These are phyloP conservation scores for Murina feae DNA, from an alignment of 2,113 vertebrate genomes.

Conservation along the genomic window DNA sequence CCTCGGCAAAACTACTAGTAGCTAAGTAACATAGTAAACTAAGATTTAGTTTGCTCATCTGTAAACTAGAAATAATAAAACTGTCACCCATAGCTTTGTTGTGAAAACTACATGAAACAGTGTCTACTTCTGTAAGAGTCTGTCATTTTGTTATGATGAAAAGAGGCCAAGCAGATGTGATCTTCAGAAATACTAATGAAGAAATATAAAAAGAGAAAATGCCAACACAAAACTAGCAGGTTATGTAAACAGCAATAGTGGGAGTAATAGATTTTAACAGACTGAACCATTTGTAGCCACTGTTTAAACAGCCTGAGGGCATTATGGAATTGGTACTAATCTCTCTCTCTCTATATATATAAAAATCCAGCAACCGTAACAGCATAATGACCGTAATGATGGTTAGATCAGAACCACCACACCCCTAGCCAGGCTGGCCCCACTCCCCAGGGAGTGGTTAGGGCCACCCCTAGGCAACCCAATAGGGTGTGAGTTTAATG, in stretches of 20 bases:
- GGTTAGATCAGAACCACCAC: too few relatives aligned
- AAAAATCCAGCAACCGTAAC: too few relatives aligned
- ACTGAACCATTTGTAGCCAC: background rate
- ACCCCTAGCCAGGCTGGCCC: too few relatives aligned
- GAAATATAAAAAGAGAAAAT: background rate
- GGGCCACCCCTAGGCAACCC: too few relatives aligned
- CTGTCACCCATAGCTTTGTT: background rate
- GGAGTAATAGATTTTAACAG: background rate
- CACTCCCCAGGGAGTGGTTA: too few relatives aligned
- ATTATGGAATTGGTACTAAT: background rate
- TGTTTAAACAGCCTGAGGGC: background rate
- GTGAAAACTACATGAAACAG: background rate
- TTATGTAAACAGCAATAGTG: background rate
- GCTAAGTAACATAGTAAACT: background rate
- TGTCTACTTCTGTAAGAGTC: background rate
- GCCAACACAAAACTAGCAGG: background rate
- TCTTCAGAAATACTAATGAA: slow-evolving; percentile 4
- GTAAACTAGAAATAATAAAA: background rate
- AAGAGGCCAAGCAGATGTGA: background rate
- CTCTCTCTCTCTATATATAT: too few relatives aligned
- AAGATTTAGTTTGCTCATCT: background rate
- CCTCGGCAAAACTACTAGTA: background rate
- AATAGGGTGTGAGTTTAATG: too few relatives aligned
- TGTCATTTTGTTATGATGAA: background rate
- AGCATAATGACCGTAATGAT: too few relatives aligned